These are phyloP conservation scores for Pristis pectinata DNA, from an alignment of 2,797 vertebrate species.

Conservation along the genomic window DNA sequence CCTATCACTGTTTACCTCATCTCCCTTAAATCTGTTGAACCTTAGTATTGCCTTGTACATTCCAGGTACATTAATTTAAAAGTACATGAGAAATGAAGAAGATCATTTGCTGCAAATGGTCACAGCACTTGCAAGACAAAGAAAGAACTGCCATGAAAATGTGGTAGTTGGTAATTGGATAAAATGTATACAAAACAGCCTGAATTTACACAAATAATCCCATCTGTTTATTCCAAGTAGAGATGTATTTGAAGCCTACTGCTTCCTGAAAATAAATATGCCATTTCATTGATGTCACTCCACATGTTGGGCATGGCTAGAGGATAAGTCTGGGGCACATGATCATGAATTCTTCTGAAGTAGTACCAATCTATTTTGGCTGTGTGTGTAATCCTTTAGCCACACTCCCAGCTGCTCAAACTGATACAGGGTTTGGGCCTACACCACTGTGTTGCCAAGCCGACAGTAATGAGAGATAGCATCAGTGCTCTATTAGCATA, in stretches of 20 bases:
- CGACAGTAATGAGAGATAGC: slow-evolving; percentile 16
- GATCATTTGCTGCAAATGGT: not conserved
- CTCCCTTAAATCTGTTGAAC: not conserved
- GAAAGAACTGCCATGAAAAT: not conserved
- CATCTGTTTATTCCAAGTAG: slow-evolving; percentile 33
- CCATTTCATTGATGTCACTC: slow-evolving; percentile 43
- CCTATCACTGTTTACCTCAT: not conserved
- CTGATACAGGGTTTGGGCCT: slow-evolving; percentile 22
- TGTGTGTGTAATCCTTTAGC: slow-evolving; percentile 85
- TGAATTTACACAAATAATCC: not conserved
- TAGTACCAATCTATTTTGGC: slow-evolving; percentile 75
- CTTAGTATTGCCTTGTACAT: not conserved
- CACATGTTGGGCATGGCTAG: slow-evolving; percentile 61
- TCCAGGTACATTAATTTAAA: not conserved
- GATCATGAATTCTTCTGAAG: slow-evolving; percentile 69
- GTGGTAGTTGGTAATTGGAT: not conserved
- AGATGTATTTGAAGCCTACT: slow-evolving; percentile 46
- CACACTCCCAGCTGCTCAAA: slow-evolving; percentile 78
- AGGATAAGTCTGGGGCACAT: slow-evolving; percentile 60
- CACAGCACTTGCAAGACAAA: not conserved
- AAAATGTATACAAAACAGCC: not conserved
- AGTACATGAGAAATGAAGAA: not conserved
- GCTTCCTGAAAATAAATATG: slow-evolving; percentile 43
- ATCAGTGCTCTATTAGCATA: slow-evolving; percentile 5
- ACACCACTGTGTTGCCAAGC: slow-evolving; percentile 18